Percentiles rank a stretch among this genome's conserved stretches.
phyloP scores from a whole-genome alignment of 2,113 vertebrate species.

The human region GRCh38 chr1:118860001-118860500 shows the following conservation, averaged over 20 bases:
- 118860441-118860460: not conserved
- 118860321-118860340: not conserved
- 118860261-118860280: not conserved
- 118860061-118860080: slow-evolving; percentile 51
- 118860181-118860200: slow-evolving; percentile 67
- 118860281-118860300: not conserved
- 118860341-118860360: not conserved
- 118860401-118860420: not conserved
- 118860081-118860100: slow-evolving; percentile 50
- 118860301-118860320: not conserved
- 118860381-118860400: not conserved
- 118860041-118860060: slow-evolving; percentile 13
- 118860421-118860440: not conserved
- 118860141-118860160: slow-evolving; percentile 50
- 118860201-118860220: slow-evolving; percentile 61
- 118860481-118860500: not conserved
- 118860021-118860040: not conserved
- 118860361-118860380: not conserved
- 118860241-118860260: not conserved
- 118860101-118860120: slow-evolving; percentile 56
- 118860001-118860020: not conserved
- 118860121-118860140: slow-evolving; percentile 61
- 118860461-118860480: not conserved
- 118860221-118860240: not conserved
- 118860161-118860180: slow-evolving; percentile 23